A percentile compares a stretch with the other conserved stretches of the same genome.
Conservation (phyloP, 2,797 vertebrate species). For the Poliocrania exsul region DNA sequence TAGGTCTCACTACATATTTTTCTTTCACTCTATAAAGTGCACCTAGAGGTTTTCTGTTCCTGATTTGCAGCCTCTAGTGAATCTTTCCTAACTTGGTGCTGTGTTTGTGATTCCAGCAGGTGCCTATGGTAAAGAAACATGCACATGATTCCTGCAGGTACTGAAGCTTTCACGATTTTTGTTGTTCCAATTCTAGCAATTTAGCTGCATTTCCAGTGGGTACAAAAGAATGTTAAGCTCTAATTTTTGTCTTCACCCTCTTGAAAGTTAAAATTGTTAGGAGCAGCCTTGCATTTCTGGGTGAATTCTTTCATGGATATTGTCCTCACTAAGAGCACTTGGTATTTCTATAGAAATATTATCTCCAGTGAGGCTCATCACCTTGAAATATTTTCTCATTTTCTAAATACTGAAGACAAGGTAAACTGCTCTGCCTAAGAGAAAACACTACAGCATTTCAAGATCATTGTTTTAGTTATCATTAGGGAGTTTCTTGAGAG, state of each 20-base stretch:
- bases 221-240: background rate
- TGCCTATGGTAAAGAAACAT: background rate
- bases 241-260: background rate
- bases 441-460: background rate
- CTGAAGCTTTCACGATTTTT: background rate
- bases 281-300: background rate
- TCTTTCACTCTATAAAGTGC: background rate
- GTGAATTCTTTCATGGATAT: background rate
- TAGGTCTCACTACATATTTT: background rate
- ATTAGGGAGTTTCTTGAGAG: background rate
- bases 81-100: background rate
- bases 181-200: background rate
- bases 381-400: conserved; percentile 24
- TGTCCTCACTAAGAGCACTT: background rate
- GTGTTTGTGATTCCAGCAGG: background rate
- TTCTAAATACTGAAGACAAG: background rate
- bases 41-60: background rate
- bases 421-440: background rate
- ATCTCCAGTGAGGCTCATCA: background rate
- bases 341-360: background rate
- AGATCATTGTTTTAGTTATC: background rate
- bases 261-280: background rate
- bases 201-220: background rate
- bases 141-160: background rate
- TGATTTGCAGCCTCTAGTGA: background rate